These are phyloP conservation scores for Clarias fuscus DNA, from an alignment of 2,797 vertebrate species.

Conservation along the genomic window DNA sequence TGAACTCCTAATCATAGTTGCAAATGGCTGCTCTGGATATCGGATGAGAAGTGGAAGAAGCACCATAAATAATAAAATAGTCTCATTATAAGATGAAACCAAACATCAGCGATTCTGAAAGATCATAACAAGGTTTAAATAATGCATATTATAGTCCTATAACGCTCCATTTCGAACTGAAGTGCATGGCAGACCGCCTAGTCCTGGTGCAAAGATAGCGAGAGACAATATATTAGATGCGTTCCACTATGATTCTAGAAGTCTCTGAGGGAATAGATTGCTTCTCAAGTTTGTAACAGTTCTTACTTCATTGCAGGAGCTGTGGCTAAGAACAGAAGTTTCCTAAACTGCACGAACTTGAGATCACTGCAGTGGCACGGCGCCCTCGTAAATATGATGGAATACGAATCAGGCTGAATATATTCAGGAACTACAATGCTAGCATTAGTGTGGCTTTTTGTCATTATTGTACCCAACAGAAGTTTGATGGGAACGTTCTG, in stretches of 20 bases:
- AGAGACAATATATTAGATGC: not conserved
- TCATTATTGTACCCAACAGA: not conserved
- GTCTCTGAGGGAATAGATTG: not conserved
- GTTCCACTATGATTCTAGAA: not conserved
- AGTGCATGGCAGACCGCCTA: not conserved
- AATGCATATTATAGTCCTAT: slow-evolving; percentile 8
- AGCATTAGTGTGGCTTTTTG: not conserved
- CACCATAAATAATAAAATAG: slow-evolving; percentile 30
- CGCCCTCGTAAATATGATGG: not conserved
- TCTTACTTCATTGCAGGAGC: not conserved
- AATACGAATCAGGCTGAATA: not conserved
- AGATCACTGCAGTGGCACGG: no score
- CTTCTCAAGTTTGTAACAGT: not conserved
- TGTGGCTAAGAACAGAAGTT: not conserved
- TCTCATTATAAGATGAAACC: not conserved
- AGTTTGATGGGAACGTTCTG: not conserved
- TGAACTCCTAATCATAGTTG: not conserved
- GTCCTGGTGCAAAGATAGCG: not conserved
- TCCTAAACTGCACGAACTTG: not conserved
- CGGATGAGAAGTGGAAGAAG: not conserved
- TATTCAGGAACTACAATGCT: not conserved
- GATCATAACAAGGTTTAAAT: slow-evolving; percentile 8
- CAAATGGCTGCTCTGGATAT: slow-evolving; percentile 3
- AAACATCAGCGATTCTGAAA: slow-evolving; percentile 9
- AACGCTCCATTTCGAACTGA: not conserved